Percentiles rank a stretch among this genome's conserved stretches.
These are phyloP conservation scores for Tanypteryx hageni DNA, from an alignment of 2,888 invertebrate species.

Conservation along the genomic window DNA sequence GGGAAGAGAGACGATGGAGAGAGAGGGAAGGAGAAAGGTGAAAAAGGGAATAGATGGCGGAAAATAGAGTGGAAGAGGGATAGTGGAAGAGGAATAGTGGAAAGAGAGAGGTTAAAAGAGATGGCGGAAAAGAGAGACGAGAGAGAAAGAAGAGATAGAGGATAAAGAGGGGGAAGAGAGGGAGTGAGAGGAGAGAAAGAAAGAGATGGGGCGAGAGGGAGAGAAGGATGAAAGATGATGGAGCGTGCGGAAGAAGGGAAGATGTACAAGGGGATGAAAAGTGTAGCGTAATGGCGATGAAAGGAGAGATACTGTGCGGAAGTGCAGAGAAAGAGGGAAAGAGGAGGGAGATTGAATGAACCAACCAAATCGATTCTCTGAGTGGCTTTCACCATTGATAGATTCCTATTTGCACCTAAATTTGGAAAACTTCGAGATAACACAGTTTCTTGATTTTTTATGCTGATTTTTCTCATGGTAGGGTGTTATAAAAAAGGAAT, in stretches of 20 bases:
- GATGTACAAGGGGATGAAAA: background rate
- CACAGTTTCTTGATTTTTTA: background rate
- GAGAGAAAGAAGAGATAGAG: background rate
- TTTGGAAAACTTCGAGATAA: conserved; percentile 30
- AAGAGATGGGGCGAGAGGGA: background rate
- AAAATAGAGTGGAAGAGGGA: background rate
- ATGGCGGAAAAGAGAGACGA: background rate
- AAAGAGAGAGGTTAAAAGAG: background rate
- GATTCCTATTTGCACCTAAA: background rate
- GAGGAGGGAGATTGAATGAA: conserved; percentile 38
- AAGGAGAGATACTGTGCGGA: background rate
- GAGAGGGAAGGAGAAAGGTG: background rate
- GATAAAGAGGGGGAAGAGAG: background rate
- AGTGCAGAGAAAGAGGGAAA: background rate
- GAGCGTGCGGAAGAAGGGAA: background rate
- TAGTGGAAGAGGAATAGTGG: background rate
- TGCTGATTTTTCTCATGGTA: background rate
- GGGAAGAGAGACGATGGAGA: background rate
- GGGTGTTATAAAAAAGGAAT: background rate
- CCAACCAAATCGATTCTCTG: conserved; percentile 43
- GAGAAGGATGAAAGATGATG: background rate
- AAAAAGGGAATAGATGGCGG: background rate
- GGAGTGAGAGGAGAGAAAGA: background rate
- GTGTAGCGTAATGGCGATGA: background rate
- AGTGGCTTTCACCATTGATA: background rate